Evolutionary conservation across 2,797 vertebrate species (phyloP), one percentile per base, ranked within the genome.

Genomic region (Coregonus suidteri): DNA sequence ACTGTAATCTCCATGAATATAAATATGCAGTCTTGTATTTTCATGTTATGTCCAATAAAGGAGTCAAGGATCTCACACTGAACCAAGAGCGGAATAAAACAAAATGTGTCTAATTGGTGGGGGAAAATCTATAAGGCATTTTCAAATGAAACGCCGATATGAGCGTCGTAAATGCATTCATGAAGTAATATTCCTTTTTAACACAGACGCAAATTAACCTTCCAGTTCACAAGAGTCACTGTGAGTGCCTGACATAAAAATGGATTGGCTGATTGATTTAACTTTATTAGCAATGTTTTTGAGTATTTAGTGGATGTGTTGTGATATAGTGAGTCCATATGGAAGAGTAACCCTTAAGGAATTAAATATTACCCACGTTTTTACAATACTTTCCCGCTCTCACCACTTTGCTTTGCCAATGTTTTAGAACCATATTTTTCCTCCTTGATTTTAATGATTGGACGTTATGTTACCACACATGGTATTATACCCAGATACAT

Each of bases 401-500:
- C 25, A 56, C 53, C 13, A 74, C 73, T 25, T 25, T 92, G 67
- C 81, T 92, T 90, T 85, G 83, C 86, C 89, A 73, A 85, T 83
- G 89, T 91, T 87, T 79, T 86, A 51, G 84, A 86, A 84, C 80
- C 88, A 84, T 52, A 80, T 77, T 81, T 74, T 70, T 86, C 79
- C 25, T 91, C 87, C 82, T 84, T 88, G 82, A 84, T 81, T 69
- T 81, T 25, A 84, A 78, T 78, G 80, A 83, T 86, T 71, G 79
- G 79, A 88, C 75, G 25, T 25, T 77, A 79, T 84, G 76, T 35
- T 53, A 82, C 80, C 84, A 87, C 89, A 78, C 86, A 89, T 85
- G 84, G 84, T 88, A 85, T 84, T 90, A 84, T 84, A 89, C 79
- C 85, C 84, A 75, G 82, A 90, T 86, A 77, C 15, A 89, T 7